These are phyloP conservation scores for Ceyx erithaca DNA, from an alignment of 2,797 vertebrate species.

Conservation along the genomic window DNA sequence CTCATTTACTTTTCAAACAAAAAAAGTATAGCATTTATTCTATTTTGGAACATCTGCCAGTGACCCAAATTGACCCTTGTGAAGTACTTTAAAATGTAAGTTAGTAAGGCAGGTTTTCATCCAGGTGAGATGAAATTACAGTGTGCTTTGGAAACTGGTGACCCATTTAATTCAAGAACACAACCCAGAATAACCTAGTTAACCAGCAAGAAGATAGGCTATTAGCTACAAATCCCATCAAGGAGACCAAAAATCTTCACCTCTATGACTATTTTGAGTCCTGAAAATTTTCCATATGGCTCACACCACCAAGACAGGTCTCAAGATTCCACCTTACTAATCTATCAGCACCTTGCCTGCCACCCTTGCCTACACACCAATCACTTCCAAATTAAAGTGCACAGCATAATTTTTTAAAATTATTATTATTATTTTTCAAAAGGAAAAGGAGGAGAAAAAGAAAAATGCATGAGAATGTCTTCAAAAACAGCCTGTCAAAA, in stretches of 20 bases:
- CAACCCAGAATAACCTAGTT: neutral
- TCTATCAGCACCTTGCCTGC: neutral
- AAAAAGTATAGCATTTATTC: rapidly evolving
- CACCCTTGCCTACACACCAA: neutral
- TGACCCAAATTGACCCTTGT: rapidly evolving
- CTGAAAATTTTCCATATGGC: rapidly evolving
- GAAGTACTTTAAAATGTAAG: neutral
- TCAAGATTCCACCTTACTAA: neutral
- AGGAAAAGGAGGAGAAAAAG: neutral
- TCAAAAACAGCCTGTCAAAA: neutral
- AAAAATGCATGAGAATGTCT: neutral
- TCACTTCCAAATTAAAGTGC: neutral
- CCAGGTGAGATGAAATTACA: neutral
- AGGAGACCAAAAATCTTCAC: neutral
- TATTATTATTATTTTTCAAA: neutral
- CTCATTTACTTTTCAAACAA: neutral
- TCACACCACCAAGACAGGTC: rapidly evolving
- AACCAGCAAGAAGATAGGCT: rapidly evolving
- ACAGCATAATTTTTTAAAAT: neutral
- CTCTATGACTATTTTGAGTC: rapidly evolving
- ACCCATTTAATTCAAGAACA: neutral
- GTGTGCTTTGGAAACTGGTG: neutral
- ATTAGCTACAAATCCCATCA: rapidly evolving
- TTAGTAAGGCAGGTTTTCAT: neutral
- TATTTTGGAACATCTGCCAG: neutral